These are phyloP conservation scores for Bradysia coprophila DNA, from an alignment of 1,140 invertebrate genomes.

Conservation along the genomic window DNA sequence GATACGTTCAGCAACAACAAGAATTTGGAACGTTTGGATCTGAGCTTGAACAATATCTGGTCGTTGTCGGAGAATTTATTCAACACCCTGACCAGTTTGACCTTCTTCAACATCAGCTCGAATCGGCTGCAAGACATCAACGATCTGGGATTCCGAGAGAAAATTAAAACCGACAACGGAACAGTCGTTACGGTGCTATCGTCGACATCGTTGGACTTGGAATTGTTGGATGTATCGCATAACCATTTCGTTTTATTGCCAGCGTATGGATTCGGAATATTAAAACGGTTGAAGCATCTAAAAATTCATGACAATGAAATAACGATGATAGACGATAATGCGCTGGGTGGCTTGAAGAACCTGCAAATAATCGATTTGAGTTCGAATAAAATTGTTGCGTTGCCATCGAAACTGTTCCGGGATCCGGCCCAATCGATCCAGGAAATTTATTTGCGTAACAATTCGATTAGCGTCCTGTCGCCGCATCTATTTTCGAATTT, in stretches of 20 bases:
- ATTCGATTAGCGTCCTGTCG: slow-evolving; percentile 63
- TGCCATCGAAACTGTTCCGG: slow-evolving; percentile 67
- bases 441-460: slow-evolving; percentile 75
- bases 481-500: slow-evolving; percentile 66
- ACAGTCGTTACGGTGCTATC: slow-evolving; percentile 19
- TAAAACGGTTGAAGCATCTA: slow-evolving; percentile 53
- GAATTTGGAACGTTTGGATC: slow-evolving; percentile 61
- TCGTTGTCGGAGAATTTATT: slow-evolving; percentile 69
- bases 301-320: slow-evolving; percentile 72
- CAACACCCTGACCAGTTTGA: slow-evolving; percentile 58
- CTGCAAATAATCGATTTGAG: slow-evolving; percentile 68
- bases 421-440: slow-evolving; percentile 58
- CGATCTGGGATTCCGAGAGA: slow-evolving; percentile 55
- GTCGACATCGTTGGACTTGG: slow-evolving; percentile 43
- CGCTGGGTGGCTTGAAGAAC: slow-evolving; percentile 54
- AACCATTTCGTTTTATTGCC: slow-evolving; percentile 71
- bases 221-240: slow-evolving; percentile 61
- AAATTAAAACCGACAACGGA: slow-evolving; percentile 19
- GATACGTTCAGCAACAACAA: slow-evolving; percentile 50
- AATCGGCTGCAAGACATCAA: slow-evolving; percentile 70
- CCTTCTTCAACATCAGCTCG: slow-evolving; percentile 59
- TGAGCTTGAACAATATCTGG: slow-evolving; percentile 78
- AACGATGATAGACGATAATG: slow-evolving; percentile 63
- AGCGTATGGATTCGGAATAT: slow-evolving; percentile 53
- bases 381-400: slow-evolving; percentile 68